Evolutionary conservation across 2,113 vertebrate genomes (phyloP), one percentile per base, ranked within the genome.

Genomic region (Microcebus griseorufus): DNA sequence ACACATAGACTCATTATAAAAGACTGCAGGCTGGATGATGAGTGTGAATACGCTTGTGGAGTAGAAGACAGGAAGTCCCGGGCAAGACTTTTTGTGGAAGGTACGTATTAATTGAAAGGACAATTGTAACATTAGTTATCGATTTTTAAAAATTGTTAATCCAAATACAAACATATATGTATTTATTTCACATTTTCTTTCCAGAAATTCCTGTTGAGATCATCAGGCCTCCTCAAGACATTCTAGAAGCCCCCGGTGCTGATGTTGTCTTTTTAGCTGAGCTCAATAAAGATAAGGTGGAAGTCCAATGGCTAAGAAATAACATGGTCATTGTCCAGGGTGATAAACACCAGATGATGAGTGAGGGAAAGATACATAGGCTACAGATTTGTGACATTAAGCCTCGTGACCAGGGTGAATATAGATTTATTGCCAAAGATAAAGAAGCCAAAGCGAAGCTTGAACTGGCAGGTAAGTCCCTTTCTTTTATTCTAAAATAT

Each of bases 311-410:
- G 99, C 98, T 99, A 97, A 99, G 99, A 97, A 99, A 99, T 98
- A 99, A 99, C 96, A 99, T 99, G 99, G 99, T 99, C 95, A 99
- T 99, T 0, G 98, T 99, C 96, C 99, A 99, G 96, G 99, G 99
- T 97, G 99, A 99, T 98, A 99, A 99, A 96, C 99, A 99, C 98
- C 99, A 99, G 98, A 99, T 99, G 99, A 99, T 99, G 98, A 99
- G 99, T 94, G 99, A 99, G 98, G 99, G 99, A 78, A 99, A 99
- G 95, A 96, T 99, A 90, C 99, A 99, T 97, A 98, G 99, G 76
- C 98, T 99, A 45, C 99, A 99, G 97, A 99, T 99, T 83, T 99
- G 99, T 69, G 99, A 99, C 85, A 99, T 99, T 97, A 99, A 98
- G 95, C 99, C 99, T 16, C 99, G 99, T 78, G 99, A 99, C 97